Percentiles rank a stretch among this genome's conserved stretches.
Evolutionary conservation across 2,113 vertebrate species (phyloP).

Genomic region (Brienomyrus longianalis): DNA sequence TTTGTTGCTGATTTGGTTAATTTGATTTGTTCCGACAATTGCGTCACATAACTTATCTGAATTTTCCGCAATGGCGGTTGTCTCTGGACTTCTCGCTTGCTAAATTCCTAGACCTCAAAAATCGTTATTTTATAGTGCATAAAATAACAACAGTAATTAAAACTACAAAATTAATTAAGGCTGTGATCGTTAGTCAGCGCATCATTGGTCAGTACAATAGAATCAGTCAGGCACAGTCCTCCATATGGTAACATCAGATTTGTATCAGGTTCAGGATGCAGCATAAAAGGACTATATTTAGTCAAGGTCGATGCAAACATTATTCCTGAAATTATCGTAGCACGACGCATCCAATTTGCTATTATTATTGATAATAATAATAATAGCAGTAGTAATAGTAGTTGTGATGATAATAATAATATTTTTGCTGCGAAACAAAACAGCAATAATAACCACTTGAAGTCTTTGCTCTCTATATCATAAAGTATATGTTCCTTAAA

Average conservation of each 20-base stretch:
- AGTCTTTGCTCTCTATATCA: slow-evolving; percentile 40
- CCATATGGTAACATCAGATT: not conserved
- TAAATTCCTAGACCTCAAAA: slow-evolving; percentile 4
- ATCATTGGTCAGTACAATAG: not conserved
- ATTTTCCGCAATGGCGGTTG: slow-evolving; percentile 23
- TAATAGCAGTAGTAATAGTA: slow-evolving; percentile 8
- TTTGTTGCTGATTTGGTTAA: slow-evolving; percentile 35
- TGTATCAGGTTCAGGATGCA: not conserved
- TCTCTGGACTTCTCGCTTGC: not conserved
- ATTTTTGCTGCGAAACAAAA: not conserved
- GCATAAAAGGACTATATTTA: not conserved
- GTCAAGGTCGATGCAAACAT: not conserved
- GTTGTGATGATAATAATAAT: not conserved
- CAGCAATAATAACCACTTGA: not conserved
- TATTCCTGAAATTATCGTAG: not conserved
- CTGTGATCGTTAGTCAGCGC: not conserved
- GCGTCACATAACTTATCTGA: slow-evolving; percentile 30
- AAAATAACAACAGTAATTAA: slow-evolving; percentile 14
- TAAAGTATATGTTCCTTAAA: slow-evolving; percentile 47
- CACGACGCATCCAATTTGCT: not conserved
- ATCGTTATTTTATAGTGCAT: slow-evolving; percentile 16
- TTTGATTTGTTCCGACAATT: slow-evolving; percentile 42
- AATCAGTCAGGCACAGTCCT: not conserved
- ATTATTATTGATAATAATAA: slow-evolving; percentile 10
- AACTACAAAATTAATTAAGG: not conserved